These are phyloP conservation scores for Galemys pyrenaicus DNA, from an alignment of 2,113 vertebrate species.

Conservation along the genomic window DNA sequence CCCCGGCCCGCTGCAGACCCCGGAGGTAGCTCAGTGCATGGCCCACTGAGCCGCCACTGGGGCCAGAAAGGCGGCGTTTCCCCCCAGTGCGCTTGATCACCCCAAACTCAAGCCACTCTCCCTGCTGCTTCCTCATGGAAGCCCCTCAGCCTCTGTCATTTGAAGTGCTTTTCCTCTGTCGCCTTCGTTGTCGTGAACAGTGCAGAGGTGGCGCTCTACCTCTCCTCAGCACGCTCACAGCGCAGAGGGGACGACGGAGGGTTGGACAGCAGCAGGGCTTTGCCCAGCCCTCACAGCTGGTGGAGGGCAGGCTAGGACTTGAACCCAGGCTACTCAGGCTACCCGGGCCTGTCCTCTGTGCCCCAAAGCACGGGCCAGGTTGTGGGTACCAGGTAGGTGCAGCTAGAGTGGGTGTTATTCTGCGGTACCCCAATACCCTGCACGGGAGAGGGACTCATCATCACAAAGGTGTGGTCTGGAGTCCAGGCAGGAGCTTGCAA, in stretches of 20 bases:
- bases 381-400: background rate
- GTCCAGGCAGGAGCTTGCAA: too few species aligned
- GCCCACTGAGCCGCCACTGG: accelerated
- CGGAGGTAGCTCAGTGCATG: too few species aligned
- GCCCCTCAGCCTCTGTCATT: background rate
- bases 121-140: background rate
- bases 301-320: background rate
- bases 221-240: too few species aligned
- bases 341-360: background rate
- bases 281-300: background rate
- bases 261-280: background rate
- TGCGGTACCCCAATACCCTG: accelerated
- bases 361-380: background rate
- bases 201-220: too few species aligned
- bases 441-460: background rate
- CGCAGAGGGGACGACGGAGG: too few species aligned
- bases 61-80: background rate
- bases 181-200: background rate
- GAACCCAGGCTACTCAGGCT: background rate
- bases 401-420: background rate
- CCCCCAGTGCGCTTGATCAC: background rate
- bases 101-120: background rate
- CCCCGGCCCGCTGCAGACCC: background rate
- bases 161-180: background rate
- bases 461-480: background rate